Evolutionary conservation across 1,140 invertebrate species (phyloP).

Genomic region (Drosophila gunungcola): DNA sequence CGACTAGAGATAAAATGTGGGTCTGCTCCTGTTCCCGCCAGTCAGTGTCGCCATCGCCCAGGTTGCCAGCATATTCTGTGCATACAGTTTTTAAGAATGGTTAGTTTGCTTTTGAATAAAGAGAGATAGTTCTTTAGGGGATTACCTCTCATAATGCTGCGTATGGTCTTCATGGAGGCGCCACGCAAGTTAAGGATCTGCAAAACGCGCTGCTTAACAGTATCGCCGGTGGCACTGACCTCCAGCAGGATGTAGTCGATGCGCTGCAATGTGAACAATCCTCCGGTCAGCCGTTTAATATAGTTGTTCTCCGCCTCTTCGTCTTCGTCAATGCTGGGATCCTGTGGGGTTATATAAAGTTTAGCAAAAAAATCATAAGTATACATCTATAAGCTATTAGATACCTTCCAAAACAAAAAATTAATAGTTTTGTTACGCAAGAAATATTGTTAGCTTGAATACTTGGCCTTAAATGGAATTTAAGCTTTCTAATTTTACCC

Average conservation of each 20-base stretch:
- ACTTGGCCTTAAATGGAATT: no score
- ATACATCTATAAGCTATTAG: no score
- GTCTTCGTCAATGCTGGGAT: conserved; percentile 86
- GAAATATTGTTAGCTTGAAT: no score
- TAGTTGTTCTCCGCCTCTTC: conserved; percentile 94
- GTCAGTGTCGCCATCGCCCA: conserved; percentile 93
- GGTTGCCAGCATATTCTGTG: conserved; percentile 96
- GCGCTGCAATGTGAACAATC: conserved; percentile 97
- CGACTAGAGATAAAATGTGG: conserved; percentile 95
- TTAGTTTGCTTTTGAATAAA: neutral
- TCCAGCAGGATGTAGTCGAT: conserved; percentile 98
- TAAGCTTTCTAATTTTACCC: no score
- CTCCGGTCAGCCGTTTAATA: conserved; percentile 94
- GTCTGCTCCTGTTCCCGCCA: conserved; percentile 95
- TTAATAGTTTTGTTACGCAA: no score
- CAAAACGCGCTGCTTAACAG: conserved; percentile 94
- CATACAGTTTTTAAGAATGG: conserved; percentile 18
- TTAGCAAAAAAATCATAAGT: no score
- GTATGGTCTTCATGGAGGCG: conserved; percentile 96
- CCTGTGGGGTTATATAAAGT: conserved; percentile 20
- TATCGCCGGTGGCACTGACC: conserved; percentile 91
- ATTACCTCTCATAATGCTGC: conserved; percentile 95
- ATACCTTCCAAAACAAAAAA: no score
- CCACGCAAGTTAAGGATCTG: conserved; percentile 95
- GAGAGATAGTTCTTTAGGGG: neutral